phyloP scores from a whole-genome alignment of 2,113 vertebrate species.

The Crotalus horridus region DNA sequence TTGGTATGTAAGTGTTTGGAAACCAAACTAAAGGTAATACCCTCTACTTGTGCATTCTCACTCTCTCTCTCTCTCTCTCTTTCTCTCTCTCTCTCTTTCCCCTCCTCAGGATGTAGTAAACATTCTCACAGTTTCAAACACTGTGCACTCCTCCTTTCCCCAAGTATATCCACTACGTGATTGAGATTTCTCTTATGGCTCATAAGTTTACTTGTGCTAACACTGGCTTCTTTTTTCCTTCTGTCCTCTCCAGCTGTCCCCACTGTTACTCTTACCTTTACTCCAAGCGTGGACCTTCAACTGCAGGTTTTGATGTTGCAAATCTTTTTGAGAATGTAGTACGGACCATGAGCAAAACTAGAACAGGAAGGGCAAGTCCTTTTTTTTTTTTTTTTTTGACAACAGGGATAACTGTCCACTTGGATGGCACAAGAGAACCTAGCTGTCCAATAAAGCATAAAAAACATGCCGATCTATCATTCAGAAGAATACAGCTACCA shows the following conservation, averaged over 20 bases:
- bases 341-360: constrained; percentile 48
- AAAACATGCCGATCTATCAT: constrained; percentile 35
- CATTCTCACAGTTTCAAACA: constrained; percentile 30
- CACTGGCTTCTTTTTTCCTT: neutral
- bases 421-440: constrained; percentile 20
- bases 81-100: constrained; percentile 21
- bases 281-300: constrained; percentile 50
- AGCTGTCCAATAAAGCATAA: constrained; percentile 62
- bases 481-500: neutral
- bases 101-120: constrained; percentile 51
- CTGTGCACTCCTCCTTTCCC: constrained; percentile 38
- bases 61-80: constrained; percentile 20
- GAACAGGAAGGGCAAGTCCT: constrained; percentile 42
- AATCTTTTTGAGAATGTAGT: constrained; percentile 44
- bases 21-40: constrained; percentile 8
- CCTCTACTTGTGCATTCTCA: neutral
- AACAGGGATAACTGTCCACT: constrained; percentile 44
- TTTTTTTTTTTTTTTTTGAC: constrained; percentile 25
- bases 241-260: constrained; percentile 4
- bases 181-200: constrained; percentile 53
- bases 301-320: constrained; percentile 39
- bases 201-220: constrained; percentile 43
- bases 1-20: constrained; percentile 59
- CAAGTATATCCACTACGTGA: constrained; percentile 38
- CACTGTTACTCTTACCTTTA: constrained; percentile 34